These are phyloP conservation scores for Varanus komodoensis DNA, from an alignment of 2,113 vertebrate species.

Conservation along the genomic window DNA sequence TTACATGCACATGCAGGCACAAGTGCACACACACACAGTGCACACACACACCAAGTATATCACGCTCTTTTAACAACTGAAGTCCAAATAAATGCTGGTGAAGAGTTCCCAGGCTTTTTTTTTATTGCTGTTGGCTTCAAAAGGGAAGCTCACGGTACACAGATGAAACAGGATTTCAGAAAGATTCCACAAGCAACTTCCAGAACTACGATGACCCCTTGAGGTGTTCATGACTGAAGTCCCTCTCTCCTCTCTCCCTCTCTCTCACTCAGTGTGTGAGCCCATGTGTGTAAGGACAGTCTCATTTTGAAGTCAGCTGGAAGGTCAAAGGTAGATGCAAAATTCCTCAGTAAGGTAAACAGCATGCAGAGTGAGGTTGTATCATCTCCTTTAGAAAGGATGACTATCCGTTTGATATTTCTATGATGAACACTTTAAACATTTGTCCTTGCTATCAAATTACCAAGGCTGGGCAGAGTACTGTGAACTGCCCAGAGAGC, in stretches of 20 bases:
- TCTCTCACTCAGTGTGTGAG: background rate
- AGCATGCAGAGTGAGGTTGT: slow-evolving; percentile 18
- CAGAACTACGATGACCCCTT: background rate
- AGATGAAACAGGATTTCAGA: accelerated
- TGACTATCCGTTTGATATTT: background rate
- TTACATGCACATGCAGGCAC: background rate
- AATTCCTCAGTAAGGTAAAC: slow-evolving; percentile 32
- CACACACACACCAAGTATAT: background rate
- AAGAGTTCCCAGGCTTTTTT: background rate
- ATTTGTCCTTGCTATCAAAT: no score
- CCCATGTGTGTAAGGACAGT: background rate
- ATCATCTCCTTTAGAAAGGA: background rate
- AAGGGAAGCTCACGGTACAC: no score
- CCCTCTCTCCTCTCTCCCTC: no score
- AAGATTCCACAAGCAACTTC: background rate
- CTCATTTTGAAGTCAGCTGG: slow-evolving; percentile 17
- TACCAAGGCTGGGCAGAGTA: no score
- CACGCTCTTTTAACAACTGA: background rate
- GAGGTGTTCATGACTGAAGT: background rate
- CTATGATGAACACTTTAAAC: background rate
- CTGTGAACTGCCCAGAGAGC: no score
- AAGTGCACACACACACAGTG: background rate
- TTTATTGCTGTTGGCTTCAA: background rate
- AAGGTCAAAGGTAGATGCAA: slow-evolving; percentile 13
- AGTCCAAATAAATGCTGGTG: background rate